Evolutionary conservation across 2,888 invertebrate species (phyloP), one percentile per base, ranked within the genome.

Genomic region (Hydriomena furcata): DNA sequence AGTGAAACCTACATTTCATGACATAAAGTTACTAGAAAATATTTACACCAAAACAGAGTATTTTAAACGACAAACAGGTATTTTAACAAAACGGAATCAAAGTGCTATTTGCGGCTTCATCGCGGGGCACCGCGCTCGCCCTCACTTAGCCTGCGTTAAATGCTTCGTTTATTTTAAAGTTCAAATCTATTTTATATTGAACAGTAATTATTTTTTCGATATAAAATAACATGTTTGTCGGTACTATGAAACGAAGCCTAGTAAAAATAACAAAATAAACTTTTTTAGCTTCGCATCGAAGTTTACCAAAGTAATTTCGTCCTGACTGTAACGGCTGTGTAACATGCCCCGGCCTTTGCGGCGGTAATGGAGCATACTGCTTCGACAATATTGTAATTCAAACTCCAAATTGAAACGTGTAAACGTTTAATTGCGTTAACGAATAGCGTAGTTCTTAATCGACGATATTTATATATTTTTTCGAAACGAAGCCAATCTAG

Each of bases 51-150:
- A 45, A 51, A 35, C 51, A 20, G 25, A 35, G 25, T 40, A 36
- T 51, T 45, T 40, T 23, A 58, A 58, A 67, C 69, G 70, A 73
- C 73, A 79, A 77, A 78, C 78, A 74, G 70, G 69, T 66, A 71
- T 64, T 71, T 76, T 73, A 76, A 69, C 71, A 69, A 60, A 64
- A 70, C 67, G 69, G 67, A 76, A 81, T 81, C 73, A 78, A 76
- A 81, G 76, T 78, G 73, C 74, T 74, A 80, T 82, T 81, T 80
- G 80, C 60, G 79, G 77, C 40, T 60, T 62, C 51, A 61, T 48
- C 60, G 74, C 60, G 67, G 25, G 34, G 63, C 60, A 58, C 60
- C 64, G 64, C 65, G 65, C 60, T 62, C 52, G 60, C 44, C 60
- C 63, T 58, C 58, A 21, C 28, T 42, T 53, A 40, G 41, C 41